These are phyloP conservation scores for Pituophis catenifer DNA, from an alignment of 2,113 vertebrate species.

Conservation along the genomic window DNA sequence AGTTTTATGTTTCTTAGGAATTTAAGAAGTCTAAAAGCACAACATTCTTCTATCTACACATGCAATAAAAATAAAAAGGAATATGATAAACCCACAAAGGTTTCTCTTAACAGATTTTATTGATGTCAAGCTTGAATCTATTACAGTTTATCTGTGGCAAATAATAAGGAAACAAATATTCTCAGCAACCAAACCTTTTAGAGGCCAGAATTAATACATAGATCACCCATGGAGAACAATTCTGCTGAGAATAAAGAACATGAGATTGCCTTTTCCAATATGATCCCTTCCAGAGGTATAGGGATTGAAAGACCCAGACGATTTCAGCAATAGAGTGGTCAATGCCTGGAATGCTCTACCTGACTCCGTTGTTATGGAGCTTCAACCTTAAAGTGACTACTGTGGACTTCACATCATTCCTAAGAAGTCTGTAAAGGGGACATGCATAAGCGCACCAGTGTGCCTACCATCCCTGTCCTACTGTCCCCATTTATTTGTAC, in stretches of 20 bases:
- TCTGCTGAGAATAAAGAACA: neutral
- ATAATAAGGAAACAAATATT: constrained; percentile 40
- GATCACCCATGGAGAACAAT: neutral
- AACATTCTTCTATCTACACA: neutral
- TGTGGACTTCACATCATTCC: no score
- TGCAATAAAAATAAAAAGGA: neutral
- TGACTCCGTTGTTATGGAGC: no score
- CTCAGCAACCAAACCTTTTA: constrained; percentile 27
- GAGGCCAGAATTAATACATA: constrained; percentile 23
- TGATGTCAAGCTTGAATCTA: constrained; percentile 35
- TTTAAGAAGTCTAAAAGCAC: neutral
- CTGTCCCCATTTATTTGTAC: no score
- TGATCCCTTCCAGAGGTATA: neutral
- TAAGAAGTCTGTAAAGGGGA: no score
- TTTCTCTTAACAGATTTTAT: constrained; percentile 44
- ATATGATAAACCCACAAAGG: neutral
- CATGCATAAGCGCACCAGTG: no score
- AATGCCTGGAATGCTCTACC: no score
- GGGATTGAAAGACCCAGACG: neutral
- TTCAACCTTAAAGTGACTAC: no score
- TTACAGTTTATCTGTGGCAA: constrained; percentile 33
- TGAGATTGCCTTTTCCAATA: constrained; percentile 6
- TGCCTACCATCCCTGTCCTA: no score
- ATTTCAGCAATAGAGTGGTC: no score
- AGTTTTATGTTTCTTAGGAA: neutral